phyloP scores from a whole-genome alignment of 2,888 invertebrate genomes.

The Nomada ferruginata region DNA sequence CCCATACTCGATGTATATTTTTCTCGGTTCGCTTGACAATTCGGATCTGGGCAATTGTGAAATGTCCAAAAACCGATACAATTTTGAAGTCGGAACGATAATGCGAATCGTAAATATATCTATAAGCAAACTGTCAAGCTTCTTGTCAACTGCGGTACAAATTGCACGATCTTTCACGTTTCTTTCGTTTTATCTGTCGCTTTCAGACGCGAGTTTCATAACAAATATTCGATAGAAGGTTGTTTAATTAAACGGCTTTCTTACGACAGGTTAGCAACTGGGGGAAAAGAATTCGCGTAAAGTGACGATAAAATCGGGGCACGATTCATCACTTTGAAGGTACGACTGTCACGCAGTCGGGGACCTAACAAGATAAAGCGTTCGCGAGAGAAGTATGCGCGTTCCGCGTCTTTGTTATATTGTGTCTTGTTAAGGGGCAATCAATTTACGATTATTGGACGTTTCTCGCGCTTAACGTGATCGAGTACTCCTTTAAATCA shows the following conservation, averaged over 20 bases:
- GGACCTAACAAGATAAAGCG: constrained; percentile 30
- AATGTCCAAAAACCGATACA: no score
- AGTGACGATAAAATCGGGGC: background rate
- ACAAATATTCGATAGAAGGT: background rate
- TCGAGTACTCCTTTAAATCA: constrained; percentile 46
- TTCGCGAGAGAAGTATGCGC: constrained; percentile 4
- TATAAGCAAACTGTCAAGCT: no score
- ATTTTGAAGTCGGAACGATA: no score
- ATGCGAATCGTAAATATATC: no score
- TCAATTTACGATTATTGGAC: constrained; percentile 57
- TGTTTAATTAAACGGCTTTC: constrained; percentile 24
- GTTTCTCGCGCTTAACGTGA: constrained; percentile 35
- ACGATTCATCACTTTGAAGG: constrained; percentile 35
- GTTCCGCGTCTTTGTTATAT: constrained; percentile 30
- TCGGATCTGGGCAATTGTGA: no score
- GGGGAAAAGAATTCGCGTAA: constrained; percentile 17
- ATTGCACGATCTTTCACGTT: background rate
- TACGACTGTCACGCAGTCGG: constrained; percentile 20
- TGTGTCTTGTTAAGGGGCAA: constrained; percentile 48
- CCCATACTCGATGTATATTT: no score
- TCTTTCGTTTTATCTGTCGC: no score
- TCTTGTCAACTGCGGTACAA: no score
- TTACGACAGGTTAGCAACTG: background rate
- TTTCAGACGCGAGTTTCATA: background rate
- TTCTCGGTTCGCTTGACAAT: no score